Base-by-base conservation (phyloP, 2,888 invertebrate species). In the Erebia palarica region DNA sequence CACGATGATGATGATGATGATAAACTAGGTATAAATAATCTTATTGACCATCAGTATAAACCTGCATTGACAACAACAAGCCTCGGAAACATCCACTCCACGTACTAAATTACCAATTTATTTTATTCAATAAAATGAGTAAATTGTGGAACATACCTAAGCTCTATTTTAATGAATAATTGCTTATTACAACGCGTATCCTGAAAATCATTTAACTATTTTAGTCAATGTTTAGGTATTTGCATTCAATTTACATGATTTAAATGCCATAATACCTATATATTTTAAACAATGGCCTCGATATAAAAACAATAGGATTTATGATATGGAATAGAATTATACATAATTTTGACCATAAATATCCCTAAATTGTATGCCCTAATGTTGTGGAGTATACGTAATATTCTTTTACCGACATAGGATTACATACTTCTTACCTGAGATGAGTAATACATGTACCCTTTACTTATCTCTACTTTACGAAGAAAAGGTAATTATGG, bases 211-310 rank as follows among this genome's bases (percentile, higher is more conserved):
- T 73, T 73, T 47, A 59, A 67, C 53, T 47, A 36, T 36, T 36
- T 36, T 36, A 59, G 21, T 58, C 68, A 66, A 71, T 74, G 71
- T 73, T 75, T 73, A 70, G 72, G 68, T 67, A 69, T 68, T 72
- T 69, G 70, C 71, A 72, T 75, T 71, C 73, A 72, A 74, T 73
- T 75, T 74, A 76, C 73, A 60, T 70, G 51, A 70, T 59, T 68
- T 66, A 65, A 70, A 65, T 67, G 55, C 18, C 18, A 18, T 55
- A n/a, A 7, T 36, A 36, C 36, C 14, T 9, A 27, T 10, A 36
- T 36, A n/a, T 5, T n/a, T 13, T 14, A 42, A 55, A 57, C 42
- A 60, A 68, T 60, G 49, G n/a, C 42, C 44, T 9, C 11, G 14
- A 42, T 60, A n/a, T 44, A 16, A 60, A 47, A n/a, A 42, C 42